These are phyloP conservation scores for Coboldia fuscipes DNA, from an alignment of 1,140 invertebrate genomes.

Conservation along the genomic window DNA sequence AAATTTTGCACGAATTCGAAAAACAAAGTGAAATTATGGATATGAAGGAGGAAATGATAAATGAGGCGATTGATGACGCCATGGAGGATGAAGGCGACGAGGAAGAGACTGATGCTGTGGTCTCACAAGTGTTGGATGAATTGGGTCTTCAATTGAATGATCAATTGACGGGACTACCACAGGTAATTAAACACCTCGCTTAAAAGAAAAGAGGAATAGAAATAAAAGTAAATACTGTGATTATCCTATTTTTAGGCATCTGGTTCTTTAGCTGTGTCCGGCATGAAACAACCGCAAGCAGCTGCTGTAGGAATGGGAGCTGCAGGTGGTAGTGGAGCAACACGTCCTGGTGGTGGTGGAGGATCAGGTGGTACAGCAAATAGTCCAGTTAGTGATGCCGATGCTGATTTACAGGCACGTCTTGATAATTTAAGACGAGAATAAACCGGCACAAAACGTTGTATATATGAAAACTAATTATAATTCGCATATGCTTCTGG, in stretches of 20 bases:
- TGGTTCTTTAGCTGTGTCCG: slow-evolving; percentile 15
- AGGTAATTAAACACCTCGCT: too few relatives aligned
- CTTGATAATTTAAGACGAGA: slow-evolving; percentile 83
- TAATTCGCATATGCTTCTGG: too few relatives aligned
- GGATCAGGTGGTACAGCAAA: slow-evolving; percentile 25
- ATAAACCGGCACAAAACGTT: too few relatives aligned
- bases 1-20: slow-evolving; percentile 97
- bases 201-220: too few relatives aligned
- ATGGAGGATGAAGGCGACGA: slow-evolving; percentile 97
- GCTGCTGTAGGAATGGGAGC: slow-evolving; percentile 24
- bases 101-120: slow-evolving; percentile 88
- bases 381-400: slow-evolving; percentile 55
- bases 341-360: slow-evolving; percentile 27
- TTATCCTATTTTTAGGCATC: slow-evolving; percentile 7
- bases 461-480: too few relatives aligned
- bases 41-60: slow-evolving; percentile 99
- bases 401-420: slow-evolving; percentile 85
- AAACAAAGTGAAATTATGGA: slow-evolving; percentile 99
- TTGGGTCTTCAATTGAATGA: slow-evolving; percentile 85
- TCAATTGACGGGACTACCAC: slow-evolving; percentile 69
- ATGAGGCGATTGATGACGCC: slow-evolving; percentile 98
- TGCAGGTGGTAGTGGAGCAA: slow-evolving; percentile 27
- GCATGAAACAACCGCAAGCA: slow-evolving; percentile 19
- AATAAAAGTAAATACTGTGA: too few relatives aligned
- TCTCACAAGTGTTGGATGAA: slow-evolving; percentile 89